Evolutionary conservation across 2,113 vertebrate genomes (phyloP).

Genomic region (Ameiurus melas): DNA sequence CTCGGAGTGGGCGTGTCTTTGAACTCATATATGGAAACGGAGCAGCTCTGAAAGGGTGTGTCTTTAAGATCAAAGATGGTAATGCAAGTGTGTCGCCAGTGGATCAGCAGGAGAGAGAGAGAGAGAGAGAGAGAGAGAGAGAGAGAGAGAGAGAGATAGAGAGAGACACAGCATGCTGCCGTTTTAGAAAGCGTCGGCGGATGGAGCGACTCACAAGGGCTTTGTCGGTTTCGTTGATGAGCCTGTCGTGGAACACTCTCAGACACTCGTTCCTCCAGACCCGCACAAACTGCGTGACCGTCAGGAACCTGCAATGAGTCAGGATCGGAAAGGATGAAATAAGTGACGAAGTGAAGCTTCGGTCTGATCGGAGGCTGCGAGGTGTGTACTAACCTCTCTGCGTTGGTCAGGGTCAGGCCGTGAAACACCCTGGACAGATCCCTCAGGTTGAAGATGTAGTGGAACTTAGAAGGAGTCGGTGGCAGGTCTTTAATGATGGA

Average conservation of each 20-base stretch:
- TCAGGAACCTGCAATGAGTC: slow-evolving; percentile 77
- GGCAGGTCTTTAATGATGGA: slow-evolving; percentile 84
- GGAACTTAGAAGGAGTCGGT: slow-evolving; percentile 94
- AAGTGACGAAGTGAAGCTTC: neutral
- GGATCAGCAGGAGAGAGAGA: neutral
- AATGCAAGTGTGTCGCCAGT: neutral
- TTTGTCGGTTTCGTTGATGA: slow-evolving; percentile 89
- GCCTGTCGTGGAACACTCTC: slow-evolving; percentile 91
- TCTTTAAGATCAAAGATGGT: neutral
- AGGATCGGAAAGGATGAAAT: neutral
- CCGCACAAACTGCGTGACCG: slow-evolving; percentile 84
- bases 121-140: too few species aligned
- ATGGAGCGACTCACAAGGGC: slow-evolving; percentile 73
- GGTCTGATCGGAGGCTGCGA: neutral
- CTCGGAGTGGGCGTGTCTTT: neutral
- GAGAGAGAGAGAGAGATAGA: too few species aligned
- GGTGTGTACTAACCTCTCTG: slow-evolving; percentile 76
- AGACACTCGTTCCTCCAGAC: slow-evolving; percentile 97
- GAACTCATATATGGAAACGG: neutral
- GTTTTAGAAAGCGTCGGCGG: neutral
- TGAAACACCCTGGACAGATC: slow-evolving; percentile 90
- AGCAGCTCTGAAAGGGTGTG: neutral
- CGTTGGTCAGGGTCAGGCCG: slow-evolving; percentile 82
- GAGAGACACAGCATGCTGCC: neutral
- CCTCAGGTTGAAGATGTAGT: slow-evolving; percentile 95